Percentiles rank a stretch among this genome's conserved stretches.
Evolutionary conservation across 2,113 vertebrate species (phyloP).

Genomic region (Phalacrocorax brasilianus): DNA sequence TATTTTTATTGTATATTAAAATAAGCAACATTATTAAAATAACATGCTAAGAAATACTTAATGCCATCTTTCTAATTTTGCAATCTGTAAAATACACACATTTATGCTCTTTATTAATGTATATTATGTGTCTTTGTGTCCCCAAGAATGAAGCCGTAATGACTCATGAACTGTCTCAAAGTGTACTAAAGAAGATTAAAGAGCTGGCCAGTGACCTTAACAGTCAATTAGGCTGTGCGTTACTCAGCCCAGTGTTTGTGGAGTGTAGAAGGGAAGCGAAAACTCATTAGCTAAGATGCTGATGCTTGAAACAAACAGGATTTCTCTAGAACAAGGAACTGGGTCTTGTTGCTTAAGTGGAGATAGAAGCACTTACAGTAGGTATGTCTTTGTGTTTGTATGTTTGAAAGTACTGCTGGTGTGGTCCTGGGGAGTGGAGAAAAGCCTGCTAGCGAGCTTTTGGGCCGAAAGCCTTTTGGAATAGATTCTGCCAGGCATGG

Average conservation of each 20-base stretch:
- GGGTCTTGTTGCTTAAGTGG: neutral
- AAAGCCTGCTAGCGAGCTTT: neutral
- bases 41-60: neutral
- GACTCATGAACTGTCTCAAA: conserved; percentile 37
- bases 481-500: neutral
- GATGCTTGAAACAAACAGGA: neutral
- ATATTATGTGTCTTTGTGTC: neutral
- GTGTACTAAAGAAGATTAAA: conserved; percentile 58
- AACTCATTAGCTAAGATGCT: conserved; percentile 44
- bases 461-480: neutral
- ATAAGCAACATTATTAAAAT: neutral
- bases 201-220: conserved; percentile 35
- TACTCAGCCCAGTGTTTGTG: conserved; percentile 22
- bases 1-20: conserved; percentile 11
- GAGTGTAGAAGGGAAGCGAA: neutral
- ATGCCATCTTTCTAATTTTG: neutral
- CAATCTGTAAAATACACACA: neutral
- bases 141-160: conserved; percentile 13
- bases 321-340: neutral
- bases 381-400: neutral
- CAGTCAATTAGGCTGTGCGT: conserved; percentile 30
- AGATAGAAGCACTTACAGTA: neutral
- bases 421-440: neutral
- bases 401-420: neutral
- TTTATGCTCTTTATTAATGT: neutral